Base-by-base conservation (phyloP, 2,888 invertebrate species). In the Netelia melanura region DNA sequence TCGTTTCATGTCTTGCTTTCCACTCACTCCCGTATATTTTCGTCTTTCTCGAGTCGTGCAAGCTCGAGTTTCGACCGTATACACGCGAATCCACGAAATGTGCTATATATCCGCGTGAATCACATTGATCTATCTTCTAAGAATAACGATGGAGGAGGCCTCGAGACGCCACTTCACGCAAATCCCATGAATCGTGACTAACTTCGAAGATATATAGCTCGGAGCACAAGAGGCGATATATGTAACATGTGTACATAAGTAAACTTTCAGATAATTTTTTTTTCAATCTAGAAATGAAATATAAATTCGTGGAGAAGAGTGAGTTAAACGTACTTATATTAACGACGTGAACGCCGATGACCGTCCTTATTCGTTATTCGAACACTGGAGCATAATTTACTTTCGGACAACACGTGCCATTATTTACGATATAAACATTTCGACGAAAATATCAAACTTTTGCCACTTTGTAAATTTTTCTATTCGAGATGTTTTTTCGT, bases 101-200 rank as follows among this genome's bases (percentile, higher is more conserved):
- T 48, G 10, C 48, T 48, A 48, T 48, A 71, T 72, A 61, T 67
- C 71, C 68, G 72, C 84, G 83, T 85, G 86, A 87, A 87, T 86
- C 86, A 81, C 72, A 85, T 86, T 76, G 76, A 76, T 76, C 76
- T 56, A 76, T 85, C 82, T 86, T 75, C 88, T 86, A 86, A 88
- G 88, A 88, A 89, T 88, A 88, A 88, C 84, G 87, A 88, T 78
- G 74, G 61, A 81, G 48, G 48, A 64, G 62, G 74, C 38, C 48
- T 64, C 21, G 67, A 76, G 76, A 65, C 30, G 30, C 65, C 80
- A 86, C 82, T 87, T 86, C 82, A 68, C 79, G 79, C 80, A 62
- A 87, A 85, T 87, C 81, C 67, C 68, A 75, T 83, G 82, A 86
- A 83, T 82, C 81, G 81, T 84, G 84, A 78, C 78, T 52, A 86